Conservation (phyloP, 2,797 vertebrate genomes). For the Diglossa cyanea region DNA sequence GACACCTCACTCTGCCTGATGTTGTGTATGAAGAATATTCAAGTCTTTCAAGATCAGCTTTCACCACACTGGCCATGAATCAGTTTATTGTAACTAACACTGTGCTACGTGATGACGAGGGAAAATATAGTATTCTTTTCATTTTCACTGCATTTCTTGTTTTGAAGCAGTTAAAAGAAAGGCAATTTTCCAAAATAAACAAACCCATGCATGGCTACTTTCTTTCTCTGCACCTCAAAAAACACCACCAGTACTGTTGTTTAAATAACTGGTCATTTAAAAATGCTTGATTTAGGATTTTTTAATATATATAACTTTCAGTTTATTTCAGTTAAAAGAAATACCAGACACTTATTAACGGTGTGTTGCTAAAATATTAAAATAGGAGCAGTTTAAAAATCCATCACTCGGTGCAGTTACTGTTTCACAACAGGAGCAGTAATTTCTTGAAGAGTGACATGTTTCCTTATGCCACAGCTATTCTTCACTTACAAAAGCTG, state of each 20-base stretch:
- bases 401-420: constrained; percentile 12
- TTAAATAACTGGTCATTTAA: constrained; percentile 32
- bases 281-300: background rate
- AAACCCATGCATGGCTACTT: background rate
- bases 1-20: background rate
- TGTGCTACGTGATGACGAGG: background rate
- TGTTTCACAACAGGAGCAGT: constrained; percentile 36
- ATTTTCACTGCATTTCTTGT: background rate
- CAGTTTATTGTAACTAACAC: constrained; percentile 8
- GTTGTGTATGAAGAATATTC: background rate
- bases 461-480: constrained; percentile 51
- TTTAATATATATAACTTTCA: background rate
- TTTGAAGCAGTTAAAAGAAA: constrained; percentile 37
- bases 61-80: background rate
- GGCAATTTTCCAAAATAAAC: background rate
- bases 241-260: background rate
- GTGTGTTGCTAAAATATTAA: constrained; percentile 27
- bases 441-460: constrained; percentile 48
- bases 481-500: constrained; percentile 47
- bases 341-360: constrained; percentile 48
- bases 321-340: constrained; percentile 50
- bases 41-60: background rate
- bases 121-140: background rate
- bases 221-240: accelerated
- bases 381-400: constrained; percentile 44